phyloP scores from a whole-genome alignment of 2,888 invertebrate genomes.

The Ochropleura leucogaster region DNA sequence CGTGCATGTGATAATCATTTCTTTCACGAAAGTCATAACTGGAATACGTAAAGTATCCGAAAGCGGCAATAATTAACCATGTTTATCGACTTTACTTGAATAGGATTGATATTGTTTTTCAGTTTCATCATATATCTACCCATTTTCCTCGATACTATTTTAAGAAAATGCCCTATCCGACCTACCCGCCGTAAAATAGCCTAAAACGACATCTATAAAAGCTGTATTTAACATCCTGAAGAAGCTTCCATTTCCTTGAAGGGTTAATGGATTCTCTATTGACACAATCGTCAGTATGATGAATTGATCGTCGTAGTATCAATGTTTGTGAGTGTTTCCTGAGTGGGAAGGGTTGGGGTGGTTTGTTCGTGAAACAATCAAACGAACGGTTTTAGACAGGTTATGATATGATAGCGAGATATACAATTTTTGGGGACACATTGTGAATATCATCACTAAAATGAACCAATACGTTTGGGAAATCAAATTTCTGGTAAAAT shows the following conservation, averaged over 20 bases:
- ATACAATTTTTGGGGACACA: not conserved
- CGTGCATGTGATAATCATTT: slow-evolving; percentile 35
- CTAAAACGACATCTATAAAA: not conserved
- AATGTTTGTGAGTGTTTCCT: not conserved
- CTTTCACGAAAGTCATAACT: slow-evolving; percentile 12
- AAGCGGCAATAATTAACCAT: slow-evolving; percentile 13
- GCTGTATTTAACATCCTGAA: not conserved
- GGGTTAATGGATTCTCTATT: slow-evolving; percentile 18
- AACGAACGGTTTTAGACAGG: not conserved
- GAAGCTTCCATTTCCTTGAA: slow-evolving; percentile 15
- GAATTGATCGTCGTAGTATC: slow-evolving; percentile 5
- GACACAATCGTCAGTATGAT: slow-evolving; percentile 1
- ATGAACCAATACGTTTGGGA: not conserved
- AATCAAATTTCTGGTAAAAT: slow-evolving; percentile 5
- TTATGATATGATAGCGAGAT: not conserved
- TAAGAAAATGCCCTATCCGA: not conserved
- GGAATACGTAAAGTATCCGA: slow-evolving; percentile 6
- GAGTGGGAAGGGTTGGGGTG: too few relatives aligned
- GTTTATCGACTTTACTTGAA: not conserved
- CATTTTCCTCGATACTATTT: not conserved
- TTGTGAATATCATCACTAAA: not conserved
- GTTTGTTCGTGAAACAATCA: not conserved
- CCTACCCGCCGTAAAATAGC: not conserved
- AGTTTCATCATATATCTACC: not conserved
- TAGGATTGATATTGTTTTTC: not conserved